phyloP scores from a whole-genome alignment of 1,140 invertebrate genomes.

The Coenobita brevimanus region DNA sequence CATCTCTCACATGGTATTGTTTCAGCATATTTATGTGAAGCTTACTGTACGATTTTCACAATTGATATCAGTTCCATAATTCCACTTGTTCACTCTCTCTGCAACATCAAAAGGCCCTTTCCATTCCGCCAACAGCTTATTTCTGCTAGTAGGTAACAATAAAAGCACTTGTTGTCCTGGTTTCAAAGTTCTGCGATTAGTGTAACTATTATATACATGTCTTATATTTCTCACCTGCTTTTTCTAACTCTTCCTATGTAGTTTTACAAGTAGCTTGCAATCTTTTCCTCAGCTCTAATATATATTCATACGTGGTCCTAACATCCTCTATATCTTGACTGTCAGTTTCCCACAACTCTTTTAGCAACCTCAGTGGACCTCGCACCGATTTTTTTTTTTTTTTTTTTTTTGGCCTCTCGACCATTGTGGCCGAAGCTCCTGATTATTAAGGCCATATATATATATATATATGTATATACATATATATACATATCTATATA shows the following conservation, averaged over 20 bases:
- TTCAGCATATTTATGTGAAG: constrained; percentile 18
- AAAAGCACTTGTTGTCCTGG: not conserved
- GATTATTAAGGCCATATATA: no score
- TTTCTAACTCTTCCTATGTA: not conserved
- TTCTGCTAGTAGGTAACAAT: not conserved
- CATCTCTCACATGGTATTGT: not conserved
- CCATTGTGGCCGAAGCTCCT: no score
- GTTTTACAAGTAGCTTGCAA: not conserved
- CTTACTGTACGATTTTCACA: not conserved
- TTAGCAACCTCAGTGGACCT: no score
- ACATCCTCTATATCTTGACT: not conserved
- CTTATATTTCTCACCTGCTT: not conserved
- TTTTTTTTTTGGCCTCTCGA: no score
- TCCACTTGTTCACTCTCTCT: not conserved
- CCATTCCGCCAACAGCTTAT: not conserved
- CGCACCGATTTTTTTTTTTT: no score
- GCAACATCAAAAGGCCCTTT: not conserved
- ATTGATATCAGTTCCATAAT: not conserved
- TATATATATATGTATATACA: no score
- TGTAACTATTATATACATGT: not conserved
- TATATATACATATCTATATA: no score
- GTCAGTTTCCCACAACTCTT: not conserved
- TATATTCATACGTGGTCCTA: not conserved
- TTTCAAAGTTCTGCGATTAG: not conserved
- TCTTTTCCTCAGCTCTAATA: not conserved